A percentile compares a stretch with the other conserved stretches of the same genome.
Conservation (phyloP, 1,140 invertebrate species). For the Cephus cinctus region DNA sequence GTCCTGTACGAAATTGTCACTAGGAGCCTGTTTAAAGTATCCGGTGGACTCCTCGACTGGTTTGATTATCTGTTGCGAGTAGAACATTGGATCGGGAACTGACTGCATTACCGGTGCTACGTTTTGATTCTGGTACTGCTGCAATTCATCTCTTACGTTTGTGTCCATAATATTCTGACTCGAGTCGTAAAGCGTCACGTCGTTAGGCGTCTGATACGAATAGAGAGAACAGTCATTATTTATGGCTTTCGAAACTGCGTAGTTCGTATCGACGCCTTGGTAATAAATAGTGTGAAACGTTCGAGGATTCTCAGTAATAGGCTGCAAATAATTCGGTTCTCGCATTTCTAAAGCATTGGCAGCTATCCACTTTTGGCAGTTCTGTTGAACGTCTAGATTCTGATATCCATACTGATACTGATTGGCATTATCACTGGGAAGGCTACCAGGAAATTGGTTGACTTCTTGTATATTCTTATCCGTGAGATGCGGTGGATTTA, state of each 20-base stretch:
- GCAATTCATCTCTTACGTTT: constrained; percentile 6
- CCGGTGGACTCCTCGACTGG: not conserved
- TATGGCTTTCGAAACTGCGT: constrained; percentile 4
- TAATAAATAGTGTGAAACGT: constrained; percentile 26
- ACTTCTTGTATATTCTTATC: constrained; percentile 10
- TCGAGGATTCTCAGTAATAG: constrained; percentile 20
- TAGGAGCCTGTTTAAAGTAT: not conserved
- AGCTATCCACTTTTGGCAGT: constrained; percentile 38
- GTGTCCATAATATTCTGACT: not conserved
- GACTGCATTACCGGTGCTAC: constrained; percentile 6
- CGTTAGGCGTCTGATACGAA: constrained; percentile 17
- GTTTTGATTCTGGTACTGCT: constrained; percentile 14
- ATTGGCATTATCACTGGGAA: constrained; percentile 12
- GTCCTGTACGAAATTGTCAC: too few species aligned
- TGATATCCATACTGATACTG: constrained; percentile 26
- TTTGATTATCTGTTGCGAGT: constrained; percentile 24
- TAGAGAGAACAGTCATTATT: not conserved
- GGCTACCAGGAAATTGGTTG: constrained; percentile 19
- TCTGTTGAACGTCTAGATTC: constrained; percentile 28
- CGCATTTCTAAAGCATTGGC: constrained; percentile 27
- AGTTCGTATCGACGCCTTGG: constrained; percentile 15
- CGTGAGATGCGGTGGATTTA: constrained; percentile 16
- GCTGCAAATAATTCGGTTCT: constrained; percentile 6
- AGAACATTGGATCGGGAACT: constrained; percentile 16
- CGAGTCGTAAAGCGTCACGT: constrained; percentile 10